Evolutionary conservation across 2,888 invertebrate genomes (phyloP).

Genomic region (Cosmia trapezina): DNA sequence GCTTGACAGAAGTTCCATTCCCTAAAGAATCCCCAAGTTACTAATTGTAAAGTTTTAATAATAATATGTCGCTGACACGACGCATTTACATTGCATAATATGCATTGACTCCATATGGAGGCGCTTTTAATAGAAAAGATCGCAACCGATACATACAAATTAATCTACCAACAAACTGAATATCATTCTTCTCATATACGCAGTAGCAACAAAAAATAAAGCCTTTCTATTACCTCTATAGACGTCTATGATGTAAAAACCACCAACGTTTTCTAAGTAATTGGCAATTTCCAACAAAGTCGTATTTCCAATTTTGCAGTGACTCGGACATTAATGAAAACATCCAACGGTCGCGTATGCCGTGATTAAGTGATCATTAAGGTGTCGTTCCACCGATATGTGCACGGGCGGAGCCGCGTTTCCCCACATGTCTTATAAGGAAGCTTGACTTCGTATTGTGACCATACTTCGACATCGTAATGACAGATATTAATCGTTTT

Average conservation of each 20-base stretch:
- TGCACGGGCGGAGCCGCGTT: conserved; percentile 69
- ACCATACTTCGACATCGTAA: conserved; percentile 73
- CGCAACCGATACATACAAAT: conserved; percentile 42
- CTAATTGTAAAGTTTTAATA: conserved; percentile 24
- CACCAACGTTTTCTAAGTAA: conserved; percentile 64
- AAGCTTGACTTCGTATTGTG: conserved; percentile 73
- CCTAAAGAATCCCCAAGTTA: conserved; percentile 4
- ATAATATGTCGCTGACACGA: conserved; percentile 3
- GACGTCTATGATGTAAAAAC: conserved; percentile 42
- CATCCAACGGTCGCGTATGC: conserved; percentile 67
- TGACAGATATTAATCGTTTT: conserved; percentile 76
- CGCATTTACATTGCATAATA: conserved; percentile 41
- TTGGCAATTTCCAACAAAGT: conserved; percentile 70
- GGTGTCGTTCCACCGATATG: conserved; percentile 75
- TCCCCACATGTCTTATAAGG: conserved; percentile 72
- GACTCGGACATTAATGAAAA: conserved; percentile 74
- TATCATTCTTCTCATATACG: conserved; percentile 27
- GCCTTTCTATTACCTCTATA: conserved; percentile 21
- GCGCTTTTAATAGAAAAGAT: conserved; percentile 21
- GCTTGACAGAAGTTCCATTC: conserved; percentile 13
- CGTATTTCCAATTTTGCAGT: conserved; percentile 68
- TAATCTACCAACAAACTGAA: conserved; percentile 37
- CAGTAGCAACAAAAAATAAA: conserved; percentile 34
- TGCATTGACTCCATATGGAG: conserved; percentile 11
- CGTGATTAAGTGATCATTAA: conserved; percentile 84